phyloP scores from a whole-genome alignment of 2,888 invertebrate species.

The Thecocarcelia acutangulata region DNA sequence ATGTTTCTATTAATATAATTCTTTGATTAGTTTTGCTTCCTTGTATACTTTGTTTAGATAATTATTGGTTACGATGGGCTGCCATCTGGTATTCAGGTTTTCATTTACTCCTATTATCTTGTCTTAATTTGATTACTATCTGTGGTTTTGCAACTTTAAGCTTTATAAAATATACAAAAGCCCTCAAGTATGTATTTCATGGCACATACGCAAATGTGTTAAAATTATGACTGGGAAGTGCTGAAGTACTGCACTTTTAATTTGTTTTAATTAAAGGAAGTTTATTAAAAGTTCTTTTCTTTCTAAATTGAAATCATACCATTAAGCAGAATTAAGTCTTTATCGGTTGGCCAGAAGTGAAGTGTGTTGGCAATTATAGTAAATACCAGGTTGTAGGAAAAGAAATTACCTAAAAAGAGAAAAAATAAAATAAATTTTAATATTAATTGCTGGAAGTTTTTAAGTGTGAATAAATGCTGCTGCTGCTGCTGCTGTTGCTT shows the following conservation, averaged over 20 bases:
- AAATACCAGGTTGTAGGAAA: neutral
- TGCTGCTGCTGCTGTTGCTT: neutral
- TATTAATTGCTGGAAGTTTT: neutral
- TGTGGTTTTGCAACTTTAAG: neutral
- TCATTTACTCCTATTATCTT: neutral
- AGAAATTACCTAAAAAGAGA: conserved; percentile 45
- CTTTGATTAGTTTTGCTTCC: neutral
- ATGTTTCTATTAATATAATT: neutral
- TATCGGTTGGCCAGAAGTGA: too few species aligned
- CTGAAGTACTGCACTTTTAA: conserved; percentile 10
- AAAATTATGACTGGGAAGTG: conserved; percentile 31
- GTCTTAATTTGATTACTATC: conserved; percentile 21
- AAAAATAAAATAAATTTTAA: neutral
- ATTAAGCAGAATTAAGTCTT: neutral
- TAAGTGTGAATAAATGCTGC: neutral
- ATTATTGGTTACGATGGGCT: neutral
- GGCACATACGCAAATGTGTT: conserved; percentile 33
- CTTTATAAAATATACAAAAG: neutral
- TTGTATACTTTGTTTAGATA: neutral
- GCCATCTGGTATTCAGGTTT: conserved; percentile 6
- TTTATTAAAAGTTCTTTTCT: neutral
- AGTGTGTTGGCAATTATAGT: conserved; percentile 30
- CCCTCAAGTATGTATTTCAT: neutral
- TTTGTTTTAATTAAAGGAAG: conserved; percentile 55
- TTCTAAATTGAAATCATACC: conserved; percentile 29